Evolutionary conservation across 1,140 invertebrate genomes (phyloP), one percentile per base, ranked within the genome.

Genomic region (Drosophila micromelanica): DNA sequence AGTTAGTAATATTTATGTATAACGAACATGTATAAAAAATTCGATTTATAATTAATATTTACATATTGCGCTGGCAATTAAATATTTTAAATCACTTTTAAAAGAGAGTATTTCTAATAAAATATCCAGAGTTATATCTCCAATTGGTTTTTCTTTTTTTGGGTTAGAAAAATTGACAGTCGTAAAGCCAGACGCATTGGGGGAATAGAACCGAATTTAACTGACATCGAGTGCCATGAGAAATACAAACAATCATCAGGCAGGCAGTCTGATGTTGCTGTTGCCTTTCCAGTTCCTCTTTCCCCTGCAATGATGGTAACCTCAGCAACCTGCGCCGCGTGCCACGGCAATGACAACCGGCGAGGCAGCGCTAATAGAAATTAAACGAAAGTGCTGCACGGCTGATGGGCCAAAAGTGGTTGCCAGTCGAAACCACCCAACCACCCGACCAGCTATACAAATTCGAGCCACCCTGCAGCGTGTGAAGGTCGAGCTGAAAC

Each of bases 201-300:
- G 60, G 61, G 52, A 73, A 73, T 72, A 46, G 55, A 78, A 82
- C 54, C 78, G 73, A 80, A 73, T 87, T 87, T 87, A 78, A 86
- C 75, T 86, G 82, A 87, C 82, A 86, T 86, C 78, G 84, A 87
- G 82, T 79, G 82, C 84, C 82, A 87, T 82, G 82, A 89, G 82
- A 87, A 87, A 87, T 87, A 81, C 82, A 87, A 87, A 87, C 82
- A 87, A 87, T 78, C 68, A 72, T 32, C 23, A 49, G 42, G 59
- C 56, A 67, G 51, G n/a, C 69, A 56, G 61, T 20, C 73, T 69
- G 56, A 51, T 27, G 45, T 51, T 38, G 20, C 20, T 23, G 2
- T 23, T 69, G 56, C 51, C 17, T 37, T 51, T 38, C 32, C 32
- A n/a, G n/a, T n/a, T n/a, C 11, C 32, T 9, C 38, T 7, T 0